Evolutionary conservation across 2,797 vertebrate species (phyloP), one percentile per base, ranked within the genome.

Genomic region (Anisognathus igniventris): DNA sequence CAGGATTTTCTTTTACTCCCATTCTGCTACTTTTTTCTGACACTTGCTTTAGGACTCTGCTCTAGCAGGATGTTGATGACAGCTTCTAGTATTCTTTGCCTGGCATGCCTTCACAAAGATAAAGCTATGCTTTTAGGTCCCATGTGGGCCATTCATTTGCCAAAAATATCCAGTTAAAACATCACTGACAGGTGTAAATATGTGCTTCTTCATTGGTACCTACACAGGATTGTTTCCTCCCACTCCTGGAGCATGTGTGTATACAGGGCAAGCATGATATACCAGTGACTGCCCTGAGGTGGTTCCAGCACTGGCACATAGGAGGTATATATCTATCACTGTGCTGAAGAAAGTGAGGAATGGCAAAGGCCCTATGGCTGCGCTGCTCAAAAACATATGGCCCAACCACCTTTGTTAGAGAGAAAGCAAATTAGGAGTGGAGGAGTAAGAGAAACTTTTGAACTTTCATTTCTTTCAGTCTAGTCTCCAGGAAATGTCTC

Each of bases 211-310:
- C 12, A 53, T 51, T 1, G 1, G 16, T 39, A 61, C 24, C 39
- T 61, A 42, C 25, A 40, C 13, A 27, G 40, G 22, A 45, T 42
- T 31, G 15, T 51, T 65, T 65, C 19, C 6, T 65, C 7, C 19
- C 3, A 4, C 14, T 74, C 17, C 48, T 39, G 10, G 23, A 66
- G 13, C 2, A 3, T 53, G 25, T 67, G 19, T 57, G 47, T 6
- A 37, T 30, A 25, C 17, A 64, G 31, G 15, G 24, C 8, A 3
- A 40, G 5, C 30, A 6, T 0, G 0, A 21, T 42, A 51, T 6
- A 19, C 23, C 22, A 23, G 10, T 67, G 64, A 35, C 60, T 15
- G 40, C 3, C 12, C 14, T 24, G 42, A 25, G 19, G 14, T 47
- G 27, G 30, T 51, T 60, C 31, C 31, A 57, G 31, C 31, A 18